Evolutionary conservation across 2,888 invertebrate genomes (phyloP).

Genomic region (Caenorhabditis drosophilae): DNA sequence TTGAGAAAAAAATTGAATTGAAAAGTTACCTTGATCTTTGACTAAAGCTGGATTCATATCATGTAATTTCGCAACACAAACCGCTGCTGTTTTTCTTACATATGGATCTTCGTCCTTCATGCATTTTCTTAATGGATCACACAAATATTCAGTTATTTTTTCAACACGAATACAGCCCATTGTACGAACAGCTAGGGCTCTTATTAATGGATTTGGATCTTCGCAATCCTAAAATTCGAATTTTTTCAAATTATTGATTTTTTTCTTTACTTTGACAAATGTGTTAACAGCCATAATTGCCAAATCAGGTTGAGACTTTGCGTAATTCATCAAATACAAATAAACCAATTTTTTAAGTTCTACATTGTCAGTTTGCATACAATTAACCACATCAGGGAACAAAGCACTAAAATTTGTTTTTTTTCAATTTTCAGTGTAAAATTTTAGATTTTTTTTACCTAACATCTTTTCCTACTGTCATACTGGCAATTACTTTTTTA

Average conservation of each 20-base stretch:
- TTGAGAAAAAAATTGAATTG: background rate
- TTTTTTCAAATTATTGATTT: slow-evolving; percentile 5
- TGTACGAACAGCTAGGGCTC: slow-evolving; percentile 95
- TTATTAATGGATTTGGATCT: slow-evolving; percentile 96
- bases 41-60: slow-evolving; percentile 84
- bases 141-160: slow-evolving; percentile 98
- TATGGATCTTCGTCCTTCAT: slow-evolving; percentile 90
- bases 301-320: slow-evolving; percentile 99
- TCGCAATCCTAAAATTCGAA: slow-evolving; percentile 84
- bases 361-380: slow-evolving; percentile 99
- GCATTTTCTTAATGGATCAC: slow-evolving; percentile 89
- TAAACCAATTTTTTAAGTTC: slow-evolving; percentile 98
- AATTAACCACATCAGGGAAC: slow-evolving; percentile 99
- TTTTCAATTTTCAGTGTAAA: slow-evolving; percentile 1
- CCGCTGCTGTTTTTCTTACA: slow-evolving; percentile 97
- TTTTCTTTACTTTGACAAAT: slow-evolving; percentile 87
- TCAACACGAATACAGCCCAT: slow-evolving; percentile 99
- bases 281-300: slow-evolving; percentile 99
- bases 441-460: slow-evolving; percentile 66
- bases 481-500: slow-evolving; percentile 98
- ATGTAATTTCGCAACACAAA: slow-evolving; percentile 97
- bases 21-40: slow-evolving; percentile 76
- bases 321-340: slow-evolving; percentile 98
- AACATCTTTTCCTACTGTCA: slow-evolving; percentile 99
- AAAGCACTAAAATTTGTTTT: slow-evolving; percentile 75